Base-by-base conservation (phyloP, 2,888 invertebrate species). In the Geophilus truncorum region DNA sequence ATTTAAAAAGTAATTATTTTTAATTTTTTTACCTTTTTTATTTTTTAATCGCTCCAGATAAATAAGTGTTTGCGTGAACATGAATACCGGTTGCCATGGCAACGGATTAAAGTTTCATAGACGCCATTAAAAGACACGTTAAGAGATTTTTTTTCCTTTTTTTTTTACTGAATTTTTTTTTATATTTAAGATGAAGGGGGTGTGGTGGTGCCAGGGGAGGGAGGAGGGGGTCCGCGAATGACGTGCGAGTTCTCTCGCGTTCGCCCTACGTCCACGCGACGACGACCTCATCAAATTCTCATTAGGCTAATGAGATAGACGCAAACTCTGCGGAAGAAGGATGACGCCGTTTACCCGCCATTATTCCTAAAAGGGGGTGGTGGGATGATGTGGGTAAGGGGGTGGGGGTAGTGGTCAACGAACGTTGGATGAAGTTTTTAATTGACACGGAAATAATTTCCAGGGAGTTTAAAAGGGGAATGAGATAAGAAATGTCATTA, bases 231-330 rank as follows among this genome's bases (percentile, higher is more conserved):
- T 45, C 18, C 25, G 25, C 23, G 10, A 62, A 62, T 62, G 62
- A 62, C 62, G 62, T 62, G 62, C 62, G 62, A 62, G 62, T 62
- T 62, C 25, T 18, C 57, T 4, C 28, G 62, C 28, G 62, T 62
- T 62, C 62, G 62, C 62, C 62, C 28, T 7, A 28, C 62, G 62
- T 62, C 62, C 62, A 62, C 62, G 62, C 62, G 62, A 62, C 62
- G 62, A 25, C 62, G 62, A 62, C 62, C 62, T 62, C 62, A 62
- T 62, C 62, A 62, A 62, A 62, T 62, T 62, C 62, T 62, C 62
- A 62, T 62, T 62, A 62, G 62, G 62, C 62, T 62, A 62, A 62
- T 62, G 62, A 62, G 62, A 62, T 62, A 62, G 62, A 23, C 62
- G 62, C 62, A 62, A 28, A 62, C 62, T 62, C 62, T 10, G 62